Evolutionary conservation across 2,113 vertebrate genomes (phyloP), one percentile per base, ranked within the genome.

Genomic region (Vimba vimba): DNA sequence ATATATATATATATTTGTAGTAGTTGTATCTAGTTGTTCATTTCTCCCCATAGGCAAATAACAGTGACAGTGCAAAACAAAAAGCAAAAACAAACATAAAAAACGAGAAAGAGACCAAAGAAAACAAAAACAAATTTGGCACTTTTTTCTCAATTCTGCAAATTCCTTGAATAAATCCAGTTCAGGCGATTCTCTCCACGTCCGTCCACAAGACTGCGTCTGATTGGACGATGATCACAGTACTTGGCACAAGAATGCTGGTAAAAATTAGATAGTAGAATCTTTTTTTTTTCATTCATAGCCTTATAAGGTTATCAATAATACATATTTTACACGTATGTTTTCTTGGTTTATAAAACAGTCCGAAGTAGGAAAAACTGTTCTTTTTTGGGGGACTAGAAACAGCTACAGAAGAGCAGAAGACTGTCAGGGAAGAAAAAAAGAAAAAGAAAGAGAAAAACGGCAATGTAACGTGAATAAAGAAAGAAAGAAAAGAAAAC

Each of bases 221-320:
- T 91, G 89, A 93, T 91, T 92, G 91, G 92, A 94, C 85, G 91
- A 92, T 93, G 90, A 91, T 95, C 94, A 95, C 94, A 95, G 94
- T 95, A 95, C 95, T 95, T 95, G 95, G 94, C 94, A 95, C 94
- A 94, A 94, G 93, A 94, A 95, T 95, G 94, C 94, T 95, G 94
- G 94, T 95, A 95, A 94, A 95, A 95, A 95, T 90, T 91, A 95
- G 93, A 95, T 94, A 94, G 94, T 94, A 94, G 93, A 95, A 94
- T 94, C 93, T 94, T 92, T 85, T 64, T 64, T 39, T 71, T 92
- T 92, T 92, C 92, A 92, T 94, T 94, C 92, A 94, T 94, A 93
- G 94, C 92, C 91, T 94, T 93, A 94, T 92, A 94, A 94, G 93
- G 93, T 84, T 93, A 93, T 93, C 91, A 93, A 93, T 93, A 94